Evolutionary conservation across 2,113 vertebrate species (phyloP).

Genomic region (Calypte anna): DNA sequence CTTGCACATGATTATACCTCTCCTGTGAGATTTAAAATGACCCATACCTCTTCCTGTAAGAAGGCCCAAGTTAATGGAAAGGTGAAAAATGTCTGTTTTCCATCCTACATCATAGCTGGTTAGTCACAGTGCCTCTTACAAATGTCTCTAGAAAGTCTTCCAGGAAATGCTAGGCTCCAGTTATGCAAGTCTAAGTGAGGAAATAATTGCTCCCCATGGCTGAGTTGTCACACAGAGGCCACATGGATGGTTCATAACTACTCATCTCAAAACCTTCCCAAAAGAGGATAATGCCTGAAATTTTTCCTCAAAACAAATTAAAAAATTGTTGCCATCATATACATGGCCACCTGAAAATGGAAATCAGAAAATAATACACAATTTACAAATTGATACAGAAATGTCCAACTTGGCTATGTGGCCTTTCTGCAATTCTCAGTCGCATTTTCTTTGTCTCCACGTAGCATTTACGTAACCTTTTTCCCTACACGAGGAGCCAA

Average conservation of each 20-base stretch:
- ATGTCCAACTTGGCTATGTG: neutral
- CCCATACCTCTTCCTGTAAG: neutral
- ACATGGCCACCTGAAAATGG: neutral
- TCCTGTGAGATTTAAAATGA: neutral
- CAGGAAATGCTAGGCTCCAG: neutral
- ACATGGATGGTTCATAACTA: neutral
- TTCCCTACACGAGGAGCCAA: conserved; percentile 26
- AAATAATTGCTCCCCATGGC: neutral
- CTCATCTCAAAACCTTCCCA: neutral
- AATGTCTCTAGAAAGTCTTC: neutral
- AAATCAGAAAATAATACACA: neutral
- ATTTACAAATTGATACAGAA: neutral
- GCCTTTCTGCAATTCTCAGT: neutral
- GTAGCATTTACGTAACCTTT: conserved; percentile 24
- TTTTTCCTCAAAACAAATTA: neutral
- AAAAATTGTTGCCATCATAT: neutral
- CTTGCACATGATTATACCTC: neutral
- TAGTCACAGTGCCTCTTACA: neutral
- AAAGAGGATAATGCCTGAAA: neutral
- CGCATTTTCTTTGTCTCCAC: neutral
- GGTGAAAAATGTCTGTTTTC: neutral
- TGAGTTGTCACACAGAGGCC: neutral
- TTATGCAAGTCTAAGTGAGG: neutral
- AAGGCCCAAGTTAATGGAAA: neutral
- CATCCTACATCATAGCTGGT: neutral